Conservation (phyloP, 2,888 invertebrate genomes). For the Plagodis pulveraria region DNA sequence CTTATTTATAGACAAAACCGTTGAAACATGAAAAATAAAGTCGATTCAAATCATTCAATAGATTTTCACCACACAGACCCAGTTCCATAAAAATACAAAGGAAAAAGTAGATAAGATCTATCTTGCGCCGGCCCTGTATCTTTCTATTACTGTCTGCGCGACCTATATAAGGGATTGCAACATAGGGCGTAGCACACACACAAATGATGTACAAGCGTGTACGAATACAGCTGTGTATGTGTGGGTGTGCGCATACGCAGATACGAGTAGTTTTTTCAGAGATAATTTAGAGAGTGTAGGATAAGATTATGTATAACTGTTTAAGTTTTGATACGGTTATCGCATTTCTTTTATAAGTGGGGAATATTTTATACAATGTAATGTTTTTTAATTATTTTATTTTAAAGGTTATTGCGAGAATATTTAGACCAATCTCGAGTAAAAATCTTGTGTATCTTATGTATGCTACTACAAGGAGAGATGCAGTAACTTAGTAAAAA, state of each 20-base stretch:
- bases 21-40: no score
- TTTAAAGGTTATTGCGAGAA: no score
- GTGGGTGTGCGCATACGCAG: constrained; percentile 44
- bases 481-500: no score
- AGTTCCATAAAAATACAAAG: not conserved
- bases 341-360: constrained; percentile 23
- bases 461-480: no score
- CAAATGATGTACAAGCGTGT: constrained; percentile 31
- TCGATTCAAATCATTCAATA: no score
- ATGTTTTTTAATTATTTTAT: no score
- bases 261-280: constrained; percentile 19
- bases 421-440: no score
- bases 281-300: constrained; percentile 26
- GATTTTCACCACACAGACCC: no score
- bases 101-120: constrained; percentile 1
- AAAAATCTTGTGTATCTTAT: no score
- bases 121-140: constrained; percentile 63
- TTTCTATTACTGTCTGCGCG: constrained; percentile 80
- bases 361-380: not conserved
- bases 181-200: constrained; percentile 68
- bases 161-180: constrained; percentile 84
- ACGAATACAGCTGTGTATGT: constrained; percentile 38
- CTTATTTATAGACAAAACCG: no score
- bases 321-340: constrained; percentile 21
- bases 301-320: constrained; percentile 19